phyloP scores from a whole-genome alignment of 2,888 invertebrate species.

The Xiphydria camelus region DNA sequence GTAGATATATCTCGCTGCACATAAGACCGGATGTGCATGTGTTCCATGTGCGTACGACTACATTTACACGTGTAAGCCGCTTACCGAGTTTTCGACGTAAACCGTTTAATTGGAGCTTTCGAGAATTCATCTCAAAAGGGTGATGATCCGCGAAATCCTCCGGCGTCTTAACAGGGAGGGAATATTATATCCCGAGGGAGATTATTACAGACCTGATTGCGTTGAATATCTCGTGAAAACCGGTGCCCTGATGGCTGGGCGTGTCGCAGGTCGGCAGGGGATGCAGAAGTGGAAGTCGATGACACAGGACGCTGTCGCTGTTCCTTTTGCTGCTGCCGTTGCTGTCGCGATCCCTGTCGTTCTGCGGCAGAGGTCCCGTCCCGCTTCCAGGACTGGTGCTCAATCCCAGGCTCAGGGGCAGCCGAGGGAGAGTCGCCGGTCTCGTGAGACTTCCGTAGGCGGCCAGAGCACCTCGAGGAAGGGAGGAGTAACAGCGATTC shows the following conservation, averaged over 20 bases:
- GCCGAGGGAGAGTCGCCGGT: conserved; percentile 59
- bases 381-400: conserved; percentile 43
- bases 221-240: conserved; percentile 58
- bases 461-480: conserved; percentile 59
- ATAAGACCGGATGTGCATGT: too few relatives aligned
- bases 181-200: too few relatives aligned
- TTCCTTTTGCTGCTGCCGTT: conserved; percentile 59
- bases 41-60: too few relatives aligned
- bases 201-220: conserved; percentile 48
- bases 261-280: conserved; percentile 61
- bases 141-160: too few relatives aligned
- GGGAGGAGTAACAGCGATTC: conserved; percentile 58
- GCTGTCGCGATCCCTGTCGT: conserved; percentile 42
- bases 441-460: conserved; percentile 58
- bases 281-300: conserved; percentile 58
- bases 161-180: too few relatives aligned
- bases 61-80: too few relatives aligned
- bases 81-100: too few relatives aligned
- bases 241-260: conserved; percentile 53
- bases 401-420: conserved; percentile 57
- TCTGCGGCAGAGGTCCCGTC: conserved; percentile 38
- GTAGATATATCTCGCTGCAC: too few relatives aligned
- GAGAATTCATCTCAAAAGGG: too few relatives aligned
- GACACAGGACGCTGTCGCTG: conserved; percentile 62
- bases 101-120: too few relatives aligned